Evolutionary conservation across 2,888 invertebrate species (phyloP), one percentile per base, ranked within the genome.

Genomic region (Napeogenes sylphis): DNA sequence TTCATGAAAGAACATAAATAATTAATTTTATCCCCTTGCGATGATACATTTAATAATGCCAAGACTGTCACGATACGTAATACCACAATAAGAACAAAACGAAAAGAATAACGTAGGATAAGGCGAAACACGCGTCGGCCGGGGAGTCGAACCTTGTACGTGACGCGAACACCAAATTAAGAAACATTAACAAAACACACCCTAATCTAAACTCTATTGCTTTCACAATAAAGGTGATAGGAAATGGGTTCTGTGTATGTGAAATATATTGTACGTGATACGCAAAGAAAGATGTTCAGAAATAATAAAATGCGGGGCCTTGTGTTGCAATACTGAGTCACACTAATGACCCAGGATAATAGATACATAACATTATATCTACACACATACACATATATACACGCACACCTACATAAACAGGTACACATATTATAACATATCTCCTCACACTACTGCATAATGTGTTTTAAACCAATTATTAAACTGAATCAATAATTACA

Each of bases 41-140:
- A 77, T 74, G 73, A 71, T 68, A 70, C 78, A 80, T 84, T 81
- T 83, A 84, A 84, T 84, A 84, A 80, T 73, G 75, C 73, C 66
- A 68, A 73, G 76, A 70, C 74, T 80, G 80, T 81, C 82, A 67
- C 69, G 64, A 65, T 62, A 81, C 79, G 82, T 79, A 84, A 83
- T 79, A 79, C 80, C 75, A 79, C 81, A 83, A 85, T 85, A 87
- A 84, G 84, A 78, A 83, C 83, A 81, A 82, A 82, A 82, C 79
- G 77, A 75, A 82, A 81, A 83, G 82, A 84, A 85, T 83, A 84
- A 86, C 79, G 72, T 66, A 76, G 76, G 78, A 82, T 83, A 82
- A 81, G 79, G 76, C 72, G 73, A 76, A 79, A 82, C 82, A 81
- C 78, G 70, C 75, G 75, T 76, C 76, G 74, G 74, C 74, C 76